phyloP scores from a whole-genome alignment of 1,140 invertebrate species.

The Drosophila parabipectinata region DNA sequence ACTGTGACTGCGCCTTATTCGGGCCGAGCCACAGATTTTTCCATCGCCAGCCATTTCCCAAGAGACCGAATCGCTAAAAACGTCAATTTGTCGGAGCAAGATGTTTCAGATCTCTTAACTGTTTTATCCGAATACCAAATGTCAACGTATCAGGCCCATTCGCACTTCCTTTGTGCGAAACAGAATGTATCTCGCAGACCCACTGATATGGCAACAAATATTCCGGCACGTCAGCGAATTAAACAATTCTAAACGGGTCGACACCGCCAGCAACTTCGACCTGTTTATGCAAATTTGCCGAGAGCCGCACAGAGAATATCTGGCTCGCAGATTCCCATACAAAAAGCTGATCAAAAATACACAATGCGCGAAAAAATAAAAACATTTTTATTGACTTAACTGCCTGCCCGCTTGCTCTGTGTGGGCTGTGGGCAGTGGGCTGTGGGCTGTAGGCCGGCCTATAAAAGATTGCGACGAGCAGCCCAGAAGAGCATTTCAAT shows the following conservation, averaged over 20 bases:
- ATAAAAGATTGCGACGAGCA: conserved; percentile 11
- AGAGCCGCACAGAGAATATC: conserved; percentile 30
- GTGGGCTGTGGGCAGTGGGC: conserved; percentile 11
- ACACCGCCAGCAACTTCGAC: conserved; percentile 37
- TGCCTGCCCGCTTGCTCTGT: conserved; percentile 36
- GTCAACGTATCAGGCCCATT: conserved; percentile 45
- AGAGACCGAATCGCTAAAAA: conserved; percentile 19
- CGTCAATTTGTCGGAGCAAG: conserved; percentile 26
- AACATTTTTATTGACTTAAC: conserved; percentile 53
- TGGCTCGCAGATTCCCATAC: conserved; percentile 41
- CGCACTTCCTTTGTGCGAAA: conserved; percentile 9
- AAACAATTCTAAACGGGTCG: conserved; percentile 55
- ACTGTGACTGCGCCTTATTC: conserved; percentile 25
- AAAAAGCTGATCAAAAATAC: conserved; percentile 58
- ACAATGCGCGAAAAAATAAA: conserved; percentile 31
- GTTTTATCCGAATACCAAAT: conserved; percentile 21
- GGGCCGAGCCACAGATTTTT: conserved; percentile 29
- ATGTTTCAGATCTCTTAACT: neutral
- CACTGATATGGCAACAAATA: conserved; percentile 33
- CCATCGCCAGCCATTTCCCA: conserved; percentile 9
- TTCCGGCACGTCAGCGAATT: conserved; percentile 43
- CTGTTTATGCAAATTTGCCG: conserved; percentile 52
- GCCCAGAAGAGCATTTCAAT: conserved; percentile 20
- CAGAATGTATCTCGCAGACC: conserved; percentile 19
- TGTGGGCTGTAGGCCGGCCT: conserved; percentile 4